Evolutionary conservation across 2,113 vertebrate genomes (phyloP).

Genomic region (rat (Rattus norvegicus)): GRCr8 NC_086039.1:78189501-78190000

Average conservation of each 20-base stretch:
- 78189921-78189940: not conserved
- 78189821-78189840: no score
- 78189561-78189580: not conserved
- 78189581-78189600: not conserved
- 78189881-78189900: not conserved
- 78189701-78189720: not conserved
- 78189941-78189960: not conserved
- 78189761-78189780: no score
- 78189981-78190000: not conserved
- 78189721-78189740: not conserved
- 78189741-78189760: not conserved
- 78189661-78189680: not conserved
- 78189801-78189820: no score
- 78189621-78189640: not conserved
- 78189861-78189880: no score
- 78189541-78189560: not conserved
- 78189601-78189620: not conserved
- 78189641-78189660: not conserved
- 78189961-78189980: not conserved
- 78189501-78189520: not conserved
- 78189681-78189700: not conserved
- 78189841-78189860: no score
- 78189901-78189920: not conserved
- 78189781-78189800: no score
- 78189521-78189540: not conserved